Evolutionary conservation across 64 coral and sea anemone species (phyloP).

Genomic region (Dendrophyllia cribrosa): DNA sequence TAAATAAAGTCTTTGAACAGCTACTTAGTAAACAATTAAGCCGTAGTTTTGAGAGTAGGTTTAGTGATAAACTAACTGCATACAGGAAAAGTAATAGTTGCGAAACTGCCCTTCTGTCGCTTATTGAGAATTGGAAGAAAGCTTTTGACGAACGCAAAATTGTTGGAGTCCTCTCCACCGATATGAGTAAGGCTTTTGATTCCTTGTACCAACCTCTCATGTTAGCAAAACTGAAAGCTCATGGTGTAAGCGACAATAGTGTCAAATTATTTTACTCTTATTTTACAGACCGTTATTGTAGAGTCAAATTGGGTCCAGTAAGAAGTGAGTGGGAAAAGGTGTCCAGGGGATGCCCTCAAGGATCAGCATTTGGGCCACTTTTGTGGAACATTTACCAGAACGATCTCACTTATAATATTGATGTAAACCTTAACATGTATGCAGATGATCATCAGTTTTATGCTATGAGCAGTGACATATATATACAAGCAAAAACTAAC

Average conservation of each 20-base stretch:
- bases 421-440: not conserved
- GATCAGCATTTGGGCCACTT: too few relatives aligned
- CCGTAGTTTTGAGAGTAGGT: not conserved
- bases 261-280: not conserved
- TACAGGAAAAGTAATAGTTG: slow-evolving; percentile 28
- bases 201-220: slow-evolving; percentile 21
- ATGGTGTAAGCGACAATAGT: not conserved
- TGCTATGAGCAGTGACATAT: slow-evolving; percentile 21
- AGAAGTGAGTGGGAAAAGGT: too few relatives aligned
- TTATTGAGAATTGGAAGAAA: not conserved
- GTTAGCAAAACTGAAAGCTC: slow-evolving; percentile 11
- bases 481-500: too few relatives aligned
- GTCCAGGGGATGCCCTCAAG: too few relatives aligned
- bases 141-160: not conserved
- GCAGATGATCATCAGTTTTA: not conserved
- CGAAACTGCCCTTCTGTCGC: too few relatives aligned
- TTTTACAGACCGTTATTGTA: not conserved
- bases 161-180: slow-evolving; percentile 15
- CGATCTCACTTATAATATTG: not conserved
- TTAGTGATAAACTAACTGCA: slow-evolving; percentile 1
- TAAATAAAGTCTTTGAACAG: too few relatives aligned
- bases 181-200: slow-evolving; percentile 42
- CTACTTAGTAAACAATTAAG: not conserved
- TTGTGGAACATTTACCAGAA: too few relatives aligned
- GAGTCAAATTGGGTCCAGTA: too few relatives aligned